phyloP scores from a whole-genome alignment of 2,888 invertebrate species.

The Erebia ligea region DNA sequence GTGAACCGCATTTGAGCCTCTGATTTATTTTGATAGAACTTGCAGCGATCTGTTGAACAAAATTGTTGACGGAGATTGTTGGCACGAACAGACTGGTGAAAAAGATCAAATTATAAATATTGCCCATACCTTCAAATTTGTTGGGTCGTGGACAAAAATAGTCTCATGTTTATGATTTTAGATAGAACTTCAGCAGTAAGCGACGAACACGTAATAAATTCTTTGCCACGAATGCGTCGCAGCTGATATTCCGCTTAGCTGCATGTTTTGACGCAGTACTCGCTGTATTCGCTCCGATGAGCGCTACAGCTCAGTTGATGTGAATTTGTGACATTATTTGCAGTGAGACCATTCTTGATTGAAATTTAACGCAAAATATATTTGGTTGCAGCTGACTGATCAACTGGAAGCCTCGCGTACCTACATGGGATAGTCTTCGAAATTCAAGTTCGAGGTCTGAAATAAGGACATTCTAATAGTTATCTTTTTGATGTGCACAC shows the following conservation, averaged over 20 bases:
- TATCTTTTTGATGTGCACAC: no score
- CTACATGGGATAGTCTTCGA: no score
- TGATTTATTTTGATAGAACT: neutral
- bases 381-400: neutral
- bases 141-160: neutral
- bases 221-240: slow-evolving; percentile 16
- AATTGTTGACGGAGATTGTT: neutral
- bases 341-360: slow-evolving; percentile 13
- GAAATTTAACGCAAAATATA: neutral
- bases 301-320: slow-evolving; percentile 28
- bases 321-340: slow-evolving; percentile 33
- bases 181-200: neutral
- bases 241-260: slow-evolving; percentile 27
- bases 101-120: neutral
- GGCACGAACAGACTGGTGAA: neutral
- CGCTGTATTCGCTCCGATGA: slow-evolving; percentile 26
- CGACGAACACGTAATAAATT: slow-evolving; percentile 4
- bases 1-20: neutral
- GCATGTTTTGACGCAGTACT: slow-evolving; percentile 30
- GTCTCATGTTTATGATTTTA: neutral
- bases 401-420: neutral
- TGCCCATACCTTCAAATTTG: neutral
- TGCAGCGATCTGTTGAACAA: neutral
- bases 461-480: no score
- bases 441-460: no score